phyloP scores from a whole-genome alignment of 2,797 vertebrate genomes.

The Epinephelus awoara region DNA sequence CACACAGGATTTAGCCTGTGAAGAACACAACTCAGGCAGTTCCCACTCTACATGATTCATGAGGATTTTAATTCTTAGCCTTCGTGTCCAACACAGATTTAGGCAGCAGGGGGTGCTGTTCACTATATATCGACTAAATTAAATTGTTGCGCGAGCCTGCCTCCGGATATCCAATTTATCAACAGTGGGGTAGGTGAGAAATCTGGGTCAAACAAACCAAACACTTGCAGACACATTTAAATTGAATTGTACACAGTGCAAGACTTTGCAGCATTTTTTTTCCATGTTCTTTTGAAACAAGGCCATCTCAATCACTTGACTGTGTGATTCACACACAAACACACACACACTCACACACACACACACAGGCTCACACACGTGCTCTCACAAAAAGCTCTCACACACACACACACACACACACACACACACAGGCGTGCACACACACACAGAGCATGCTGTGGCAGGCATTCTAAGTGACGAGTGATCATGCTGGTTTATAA shows the following conservation, averaged over 20 bases:
- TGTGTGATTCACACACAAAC: constrained; percentile 58
- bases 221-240: constrained; percentile 85
- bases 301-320: constrained; percentile 77
- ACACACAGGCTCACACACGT: neutral
- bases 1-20: neutral
- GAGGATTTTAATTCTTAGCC: constrained; percentile 3
- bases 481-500: constrained; percentile 84
- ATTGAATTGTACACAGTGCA: constrained; percentile 81
- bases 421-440: neutral
- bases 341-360: neutral
- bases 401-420: constrained; percentile 38
- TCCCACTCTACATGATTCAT: constrained; percentile 13
- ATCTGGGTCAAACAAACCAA: constrained; percentile 84
- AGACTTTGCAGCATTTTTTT: constrained; percentile 49
- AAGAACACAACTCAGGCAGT: constrained; percentile 12
- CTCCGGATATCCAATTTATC: constrained; percentile 78
- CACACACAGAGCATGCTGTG: constrained; percentile 67
- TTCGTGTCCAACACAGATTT: constrained; percentile 9
- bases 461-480: constrained; percentile 80
- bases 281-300: constrained; percentile 66
- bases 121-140: constrained; percentile 54
- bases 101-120: constrained; percentile 80
- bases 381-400: constrained; percentile 6
- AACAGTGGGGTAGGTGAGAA: constrained; percentile 81
- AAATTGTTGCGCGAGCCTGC: constrained; percentile 73